These are phyloP conservation scores for Falcunculus frontatus DNA, from an alignment of 2,113 vertebrate species.

Conservation along the genomic window DNA sequence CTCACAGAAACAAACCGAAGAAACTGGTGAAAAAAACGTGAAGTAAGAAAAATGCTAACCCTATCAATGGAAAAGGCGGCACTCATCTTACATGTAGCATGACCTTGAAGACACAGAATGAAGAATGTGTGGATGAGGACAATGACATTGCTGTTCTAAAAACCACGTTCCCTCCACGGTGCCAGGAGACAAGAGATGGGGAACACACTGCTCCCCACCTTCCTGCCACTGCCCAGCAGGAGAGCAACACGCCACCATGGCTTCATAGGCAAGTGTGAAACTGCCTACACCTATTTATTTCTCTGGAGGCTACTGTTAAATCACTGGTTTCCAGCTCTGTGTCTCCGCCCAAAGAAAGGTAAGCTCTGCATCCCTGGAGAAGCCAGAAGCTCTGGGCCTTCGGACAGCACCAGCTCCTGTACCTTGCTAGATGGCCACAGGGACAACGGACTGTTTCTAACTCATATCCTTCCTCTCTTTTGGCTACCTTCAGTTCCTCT, in stretches of 20 bases:
- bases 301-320: not conserved
- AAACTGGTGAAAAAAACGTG: not conserved
- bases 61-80: not conserved
- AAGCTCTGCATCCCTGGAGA: not conserved
- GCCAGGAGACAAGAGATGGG: not conserved
- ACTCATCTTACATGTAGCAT: not conserved
- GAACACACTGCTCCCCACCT: not conserved
- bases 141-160: not conserved
- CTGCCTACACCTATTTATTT: not conserved
- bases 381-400: not conserved
- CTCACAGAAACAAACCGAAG: not conserved
- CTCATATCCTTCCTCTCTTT: constrained; percentile 39
- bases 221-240: not conserved
- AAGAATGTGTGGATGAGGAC: not conserved
- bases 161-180: not conserved
- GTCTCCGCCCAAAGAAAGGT: not conserved
- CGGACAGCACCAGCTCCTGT: not conserved
- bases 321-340: not conserved
- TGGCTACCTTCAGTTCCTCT: constrained; percentile 27
- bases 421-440: not conserved
- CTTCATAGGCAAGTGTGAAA: not conserved
- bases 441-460: not conserved
- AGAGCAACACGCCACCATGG: not conserved
- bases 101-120: not conserved
- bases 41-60: not conserved